Evolutionary conservation across 2,113 vertebrate species (phyloP).

Genomic region (Elgaria multicarinata): DNA sequence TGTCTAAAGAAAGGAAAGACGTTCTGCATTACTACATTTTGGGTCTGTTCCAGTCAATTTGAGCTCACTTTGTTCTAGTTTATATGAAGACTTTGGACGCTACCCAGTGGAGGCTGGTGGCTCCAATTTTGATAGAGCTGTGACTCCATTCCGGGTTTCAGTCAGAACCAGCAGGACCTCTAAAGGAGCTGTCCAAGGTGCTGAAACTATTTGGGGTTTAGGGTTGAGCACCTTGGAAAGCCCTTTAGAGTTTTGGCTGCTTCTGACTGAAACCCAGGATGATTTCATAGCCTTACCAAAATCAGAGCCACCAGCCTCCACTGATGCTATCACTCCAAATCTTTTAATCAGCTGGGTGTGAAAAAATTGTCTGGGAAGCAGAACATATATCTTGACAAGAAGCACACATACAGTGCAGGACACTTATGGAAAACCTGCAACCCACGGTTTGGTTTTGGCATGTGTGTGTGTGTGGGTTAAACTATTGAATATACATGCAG

Average conservation of each 20-base stretch:
- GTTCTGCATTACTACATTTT: background rate
- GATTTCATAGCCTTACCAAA: no score
- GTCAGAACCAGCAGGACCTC: no score
- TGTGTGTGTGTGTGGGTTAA: background rate
- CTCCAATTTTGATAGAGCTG: no score
- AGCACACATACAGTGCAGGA: background rate
- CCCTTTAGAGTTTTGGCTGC: no score
- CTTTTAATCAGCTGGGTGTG: background rate
- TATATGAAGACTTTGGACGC: background rate
- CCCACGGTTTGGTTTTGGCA: background rate
- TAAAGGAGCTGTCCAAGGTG: no score
- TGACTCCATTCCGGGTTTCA: no score
- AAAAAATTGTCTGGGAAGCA: background rate
- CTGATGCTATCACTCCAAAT: background rate
- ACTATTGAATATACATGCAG: background rate
- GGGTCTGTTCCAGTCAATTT: background rate
- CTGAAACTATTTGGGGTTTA: no score
- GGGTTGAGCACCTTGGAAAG: no score
- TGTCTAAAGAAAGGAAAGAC: background rate
- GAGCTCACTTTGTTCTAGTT: slow-evolving; percentile 3
- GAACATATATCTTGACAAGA: background rate
- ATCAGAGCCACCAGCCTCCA: no score
- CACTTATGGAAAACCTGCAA: background rate
- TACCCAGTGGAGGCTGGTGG: no score
- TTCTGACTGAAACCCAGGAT: no score